A percentile compares a stretch with the other conserved stretches of the same genome.
phyloP scores from a whole-genome alignment of 1,140 invertebrate species.

The Tachypleus tridentatus region DNA sequence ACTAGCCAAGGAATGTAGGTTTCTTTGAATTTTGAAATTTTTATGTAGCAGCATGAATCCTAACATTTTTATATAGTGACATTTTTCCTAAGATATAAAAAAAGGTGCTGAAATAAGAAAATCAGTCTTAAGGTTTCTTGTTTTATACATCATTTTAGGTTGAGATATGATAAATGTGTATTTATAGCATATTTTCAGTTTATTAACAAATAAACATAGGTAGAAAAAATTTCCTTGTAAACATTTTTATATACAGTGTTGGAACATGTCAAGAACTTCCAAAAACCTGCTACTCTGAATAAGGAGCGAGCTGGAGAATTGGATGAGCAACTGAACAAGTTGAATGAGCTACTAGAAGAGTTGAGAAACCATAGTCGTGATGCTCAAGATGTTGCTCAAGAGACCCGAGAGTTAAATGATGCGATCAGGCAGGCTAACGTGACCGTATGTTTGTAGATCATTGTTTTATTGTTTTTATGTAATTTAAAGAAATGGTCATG shows the following conservation, averaged over 20 bases:
- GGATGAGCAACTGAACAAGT: conserved; percentile 44
- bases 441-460: too few relatives aligned
- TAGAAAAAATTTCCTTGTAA: too few relatives aligned
- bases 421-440: conserved; percentile 19
- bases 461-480: too few relatives aligned
- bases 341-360: conserved; percentile 39
- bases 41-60: too few relatives aligned
- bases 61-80: too few relatives aligned
- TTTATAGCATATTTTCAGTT: background rate
- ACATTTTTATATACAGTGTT: conserved; percentile 50
- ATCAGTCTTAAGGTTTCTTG: too few relatives aligned
- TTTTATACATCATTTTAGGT: too few relatives aligned
- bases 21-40: background rate
- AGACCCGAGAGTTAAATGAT: conserved; percentile 49
- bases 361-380: conserved; percentile 51
- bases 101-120: too few relatives aligned
- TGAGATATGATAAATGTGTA: too few relatives aligned
- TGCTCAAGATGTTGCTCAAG: conserved; percentile 44
- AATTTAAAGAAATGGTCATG: too few relatives aligned
- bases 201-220: conserved; percentile 18
- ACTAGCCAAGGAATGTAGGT: conserved; percentile 28
- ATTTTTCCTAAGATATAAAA: too few relatives aligned
- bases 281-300: conserved; percentile 34
- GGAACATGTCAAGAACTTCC: conserved; percentile 42
- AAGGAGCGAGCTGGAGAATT: conserved; percentile 45